Evolutionary conservation across 37 sponge, comb jelly and placozoan species (phyloP).

Genomic region (Trichoplax adhaerens): DNA sequence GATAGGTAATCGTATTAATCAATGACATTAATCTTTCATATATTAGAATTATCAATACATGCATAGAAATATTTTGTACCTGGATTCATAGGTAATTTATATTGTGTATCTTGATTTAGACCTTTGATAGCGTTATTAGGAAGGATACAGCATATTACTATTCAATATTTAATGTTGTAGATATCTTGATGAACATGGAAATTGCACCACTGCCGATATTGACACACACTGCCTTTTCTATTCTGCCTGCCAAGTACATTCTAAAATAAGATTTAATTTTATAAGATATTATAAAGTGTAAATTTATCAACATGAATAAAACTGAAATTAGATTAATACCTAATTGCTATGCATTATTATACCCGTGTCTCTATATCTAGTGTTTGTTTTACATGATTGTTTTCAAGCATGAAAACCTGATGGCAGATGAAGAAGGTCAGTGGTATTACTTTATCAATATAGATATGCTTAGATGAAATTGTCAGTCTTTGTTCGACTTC

Average conservation of each 20-base stretch:
- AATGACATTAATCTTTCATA: no score
- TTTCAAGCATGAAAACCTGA: slow-evolving; percentile 42
- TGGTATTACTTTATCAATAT: not conserved
- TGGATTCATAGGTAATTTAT: slow-evolving; percentile 51
- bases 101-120: not conserved
- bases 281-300: no score
- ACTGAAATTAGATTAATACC: no score
- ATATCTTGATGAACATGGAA: slow-evolving; percentile 25
- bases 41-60: not conserved
- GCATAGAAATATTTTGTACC: slow-evolving; percentile 17
- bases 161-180: not conserved
- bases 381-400: slow-evolving; percentile 60
- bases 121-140: no score
- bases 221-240: slow-evolving; percentile 38
- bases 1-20: no score
- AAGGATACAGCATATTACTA: no score
- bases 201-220: slow-evolving; percentile 21
- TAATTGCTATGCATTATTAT: no score
- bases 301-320: no score
- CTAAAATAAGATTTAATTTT: no score
- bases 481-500: no score
- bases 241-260: slow-evolving; percentile 30
- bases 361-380: not conserved
- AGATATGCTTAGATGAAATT: no score
- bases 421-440: slow-evolving; percentile 27